Evolutionary conservation across 1,140 invertebrate genomes (phyloP).

Genomic region (Drosophila nikananu): DNA sequence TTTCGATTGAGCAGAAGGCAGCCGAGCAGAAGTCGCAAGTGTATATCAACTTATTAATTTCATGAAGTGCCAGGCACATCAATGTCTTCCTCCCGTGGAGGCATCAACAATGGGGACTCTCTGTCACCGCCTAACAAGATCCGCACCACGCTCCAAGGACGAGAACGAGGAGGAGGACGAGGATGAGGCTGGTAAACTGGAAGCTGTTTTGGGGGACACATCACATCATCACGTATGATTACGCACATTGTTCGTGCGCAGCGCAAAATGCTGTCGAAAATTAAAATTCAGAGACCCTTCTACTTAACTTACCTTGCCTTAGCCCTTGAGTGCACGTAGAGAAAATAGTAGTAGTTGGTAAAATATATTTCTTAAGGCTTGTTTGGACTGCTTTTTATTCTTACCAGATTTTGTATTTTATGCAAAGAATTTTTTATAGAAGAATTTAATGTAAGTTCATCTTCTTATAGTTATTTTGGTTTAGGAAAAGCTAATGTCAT

Average conservation of each 20-base stretch:
- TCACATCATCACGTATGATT: slow-evolving; percentile 85
- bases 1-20: slow-evolving; percentile 27
- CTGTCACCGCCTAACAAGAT: slow-evolving; percentile 40
- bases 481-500: no score
- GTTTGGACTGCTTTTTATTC: no score
- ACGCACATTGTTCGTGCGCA: slow-evolving; percentile 84
- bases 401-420: no score
- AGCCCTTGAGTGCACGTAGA: slow-evolving; percentile 14
- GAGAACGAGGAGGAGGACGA: slow-evolving; percentile 16
- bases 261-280: slow-evolving; percentile 82
- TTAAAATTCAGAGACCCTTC: slow-evolving; percentile 84
- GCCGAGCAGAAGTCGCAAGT: slow-evolving; percentile 56
- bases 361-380: no score
- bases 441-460: accelerated
- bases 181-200: slow-evolving; percentile 23
- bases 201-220: slow-evolving; percentile 40
- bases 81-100: slow-evolving; percentile 77
- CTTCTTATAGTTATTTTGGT: background rate
- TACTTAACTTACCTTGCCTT: slow-evolving; percentile 82
- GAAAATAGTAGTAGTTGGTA: background rate
- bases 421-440: background rate
- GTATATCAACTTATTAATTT: slow-evolving; percentile 85
- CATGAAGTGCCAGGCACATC: slow-evolving; percentile 80
- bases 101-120: slow-evolving; percentile 56
- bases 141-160: slow-evolving; percentile 37